Base-by-base conservation (phyloP, 2,113 vertebrate genomes). In the Pipa parva region DNA sequence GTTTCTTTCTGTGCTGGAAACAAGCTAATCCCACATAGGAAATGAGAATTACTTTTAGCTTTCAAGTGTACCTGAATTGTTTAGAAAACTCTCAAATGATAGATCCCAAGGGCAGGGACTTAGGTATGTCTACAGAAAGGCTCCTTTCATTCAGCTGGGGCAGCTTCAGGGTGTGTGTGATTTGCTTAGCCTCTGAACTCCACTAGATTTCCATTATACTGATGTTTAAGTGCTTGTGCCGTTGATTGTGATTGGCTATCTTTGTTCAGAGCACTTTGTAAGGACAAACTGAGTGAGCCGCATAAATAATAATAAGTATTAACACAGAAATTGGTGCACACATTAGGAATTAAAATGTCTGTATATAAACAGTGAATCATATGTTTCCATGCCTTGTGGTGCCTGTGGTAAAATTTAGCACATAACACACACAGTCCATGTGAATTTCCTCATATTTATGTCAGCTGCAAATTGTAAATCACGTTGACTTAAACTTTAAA, bases 41-140 rank as follows among this genome's bases (percentile, higher is more conserved):
- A 93, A 88, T 90, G 82, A 85, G 88, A 82, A 89, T 95, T 90
- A 91, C 91, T 87, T 85, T 86, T 75, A 84, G 80, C 88, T 95
- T 95, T 93, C 84, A 94, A 92, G 86, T 90, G 81, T 87, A 90
- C 87, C 88, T 81, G 80, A 87, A 92, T 87, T 93, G 89, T 92
- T 91, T 93, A 81, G 80, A 85, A 83, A 90, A 88, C 88, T 86
- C 86, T 85, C 81, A 88, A 86, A 91, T 82, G 81, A 69, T 79
- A 79, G 76, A 80, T 93, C 90, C 89, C 90, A 56, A 72, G 87
- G 89, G 90, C 83, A 79, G 74, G 78, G 80, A 86, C 82, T 87
- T 80, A n/a, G 9, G 36, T 81, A 71, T 83, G 82, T 86, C 83
- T 80, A 77, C 77, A 88, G 90, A 95, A 95, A 94, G 91, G 59